These are phyloP conservation scores for Amphiduros pacificus DNA, from an alignment of 2,888 invertebrate genomes.

Conservation along the genomic window DNA sequence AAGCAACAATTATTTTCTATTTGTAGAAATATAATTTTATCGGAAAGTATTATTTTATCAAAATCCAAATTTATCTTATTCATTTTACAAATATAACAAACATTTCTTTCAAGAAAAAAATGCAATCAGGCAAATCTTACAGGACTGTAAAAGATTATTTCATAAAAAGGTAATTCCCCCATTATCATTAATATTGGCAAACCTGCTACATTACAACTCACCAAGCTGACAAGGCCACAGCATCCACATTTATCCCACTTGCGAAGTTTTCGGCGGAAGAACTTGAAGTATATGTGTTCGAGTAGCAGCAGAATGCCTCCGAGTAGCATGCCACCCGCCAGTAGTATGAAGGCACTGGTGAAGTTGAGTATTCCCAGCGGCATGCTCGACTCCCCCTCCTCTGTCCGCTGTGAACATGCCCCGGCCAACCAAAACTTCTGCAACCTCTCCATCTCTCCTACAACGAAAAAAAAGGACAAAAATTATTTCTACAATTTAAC, in stretches of 20 bases:
- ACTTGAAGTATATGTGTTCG: conserved; percentile 94
- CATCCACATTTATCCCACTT: conserved; percentile 80
- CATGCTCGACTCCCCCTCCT: conserved; percentile 70
- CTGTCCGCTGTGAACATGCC: conserved; percentile 87
- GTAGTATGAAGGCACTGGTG: conserved; percentile 91
- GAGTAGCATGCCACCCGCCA: conserved; percentile 91
- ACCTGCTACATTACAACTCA: conserved; percentile 60
- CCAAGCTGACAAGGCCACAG: conserved; percentile 92
- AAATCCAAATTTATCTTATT: background rate
- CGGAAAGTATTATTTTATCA: background rate
- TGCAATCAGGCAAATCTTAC: no score
- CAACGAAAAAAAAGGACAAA: conserved; percentile 15
- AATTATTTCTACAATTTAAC: no score
- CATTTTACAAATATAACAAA: background rate
- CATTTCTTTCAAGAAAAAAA: no score
- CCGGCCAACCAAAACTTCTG: conserved; percentile 95
- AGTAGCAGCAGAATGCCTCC: conserved; percentile 83
- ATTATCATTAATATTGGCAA: background rate
- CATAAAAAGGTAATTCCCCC: background rate
- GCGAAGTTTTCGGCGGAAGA: conserved; percentile 60
- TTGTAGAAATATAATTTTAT: background rate
- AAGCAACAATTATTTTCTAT: background rate
- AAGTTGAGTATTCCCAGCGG: conserved; percentile 75
- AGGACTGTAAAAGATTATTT: no score
- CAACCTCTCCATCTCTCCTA: conserved; percentile 87